A percentile compares a stretch with the other conserved stretches of the same genome.
phyloP scores from a whole-genome alignment of 2,113 vertebrate species.

The Spea bombifrons region DNA sequence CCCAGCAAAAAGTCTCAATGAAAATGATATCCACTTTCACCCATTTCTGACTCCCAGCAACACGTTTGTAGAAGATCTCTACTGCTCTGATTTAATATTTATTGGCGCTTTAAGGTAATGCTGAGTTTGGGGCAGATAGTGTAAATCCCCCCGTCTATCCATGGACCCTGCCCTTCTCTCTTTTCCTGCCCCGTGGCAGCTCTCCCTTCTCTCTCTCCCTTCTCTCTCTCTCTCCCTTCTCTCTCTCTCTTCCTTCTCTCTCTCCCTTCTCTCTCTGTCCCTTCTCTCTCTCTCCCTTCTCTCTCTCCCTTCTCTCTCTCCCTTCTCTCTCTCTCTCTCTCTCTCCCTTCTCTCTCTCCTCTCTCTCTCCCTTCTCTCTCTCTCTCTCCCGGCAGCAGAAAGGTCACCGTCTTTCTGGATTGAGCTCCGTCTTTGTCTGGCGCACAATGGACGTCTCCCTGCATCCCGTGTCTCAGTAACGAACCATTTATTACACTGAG shows the following conservation, averaged over 20 bases:
- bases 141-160: neutral
- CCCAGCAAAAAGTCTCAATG: too few species aligned
- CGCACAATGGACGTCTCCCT: slow-evolving; percentile 31
- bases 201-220: too few species aligned
- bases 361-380: neutral
- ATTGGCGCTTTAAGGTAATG: too few species aligned
- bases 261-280: too few species aligned
- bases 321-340: neutral
- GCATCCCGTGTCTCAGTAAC: slow-evolving; percentile 22
- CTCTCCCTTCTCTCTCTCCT: neutral
- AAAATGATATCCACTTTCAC: too few species aligned
- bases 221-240: neutral
- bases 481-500: slow-evolving; percentile 38
- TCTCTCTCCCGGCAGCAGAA: neutral
- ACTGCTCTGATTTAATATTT: too few species aligned
- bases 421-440: slow-evolving; percentile 39
- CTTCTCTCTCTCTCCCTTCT: neutral
- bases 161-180: neutral
- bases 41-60: too few species aligned
- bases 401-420: slow-evolving; percentile 38
- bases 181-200: neutral
- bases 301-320: slow-evolving; percentile 8
- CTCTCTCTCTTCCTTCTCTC: neutral
- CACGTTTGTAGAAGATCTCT: too few species aligned
- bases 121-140: too few species aligned